phyloP scores from a whole-genome alignment of 2,797 vertebrate species.

The Rhinoraja longicauda region DNA sequence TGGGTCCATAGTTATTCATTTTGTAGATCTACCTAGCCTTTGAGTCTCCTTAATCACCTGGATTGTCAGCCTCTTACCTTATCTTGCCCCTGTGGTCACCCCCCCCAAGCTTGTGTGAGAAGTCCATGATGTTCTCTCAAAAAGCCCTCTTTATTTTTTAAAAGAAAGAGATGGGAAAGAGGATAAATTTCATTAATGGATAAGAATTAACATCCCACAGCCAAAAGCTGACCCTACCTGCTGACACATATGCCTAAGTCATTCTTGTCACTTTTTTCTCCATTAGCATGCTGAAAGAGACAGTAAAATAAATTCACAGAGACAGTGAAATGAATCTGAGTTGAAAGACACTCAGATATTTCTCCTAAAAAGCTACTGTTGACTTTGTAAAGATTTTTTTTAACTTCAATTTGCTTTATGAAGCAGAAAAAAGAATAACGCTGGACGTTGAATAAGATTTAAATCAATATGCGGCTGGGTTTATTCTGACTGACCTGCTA shows the following conservation, averaged over 20 bases:
- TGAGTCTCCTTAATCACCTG: slow-evolving; percentile 97
- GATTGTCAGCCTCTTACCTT: slow-evolving; percentile 89
- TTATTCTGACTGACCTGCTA: not conserved
- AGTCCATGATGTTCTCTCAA: slow-evolving; percentile 66
- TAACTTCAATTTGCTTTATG: slow-evolving; percentile 79
- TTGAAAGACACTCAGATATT: slow-evolving; percentile 56
- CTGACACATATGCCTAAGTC: slow-evolving; percentile 79
- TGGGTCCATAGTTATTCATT: slow-evolving; percentile 98
- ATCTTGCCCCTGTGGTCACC: slow-evolving; percentile 79
- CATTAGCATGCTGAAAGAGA: slow-evolving; percentile 84
- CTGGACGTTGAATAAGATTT: slow-evolving; percentile 3
- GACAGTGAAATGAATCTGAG: slow-evolving; percentile 70
- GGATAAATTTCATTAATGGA: slow-evolving; percentile 88
- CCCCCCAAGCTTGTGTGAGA: slow-evolving; percentile 64
- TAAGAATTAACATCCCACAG: slow-evolving; percentile 80
- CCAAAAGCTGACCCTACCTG: slow-evolving; percentile 80
- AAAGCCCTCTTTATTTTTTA: slow-evolving; percentile 58
- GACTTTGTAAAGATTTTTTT: slow-evolving; percentile 77
- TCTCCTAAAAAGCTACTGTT: slow-evolving; percentile 83
- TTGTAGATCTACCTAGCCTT: slow-evolving; percentile 98
- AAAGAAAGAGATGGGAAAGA: slow-evolving; percentile 60
- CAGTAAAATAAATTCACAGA: slow-evolving; percentile 46
- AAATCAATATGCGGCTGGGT: slow-evolving; percentile 10
- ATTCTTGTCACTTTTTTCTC: slow-evolving; percentile 76
- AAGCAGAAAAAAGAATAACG: slow-evolving; percentile 23